Base-by-base conservation (phyloP, 1,140 invertebrate species). In the Chrysomallon squamiferum region DNA sequence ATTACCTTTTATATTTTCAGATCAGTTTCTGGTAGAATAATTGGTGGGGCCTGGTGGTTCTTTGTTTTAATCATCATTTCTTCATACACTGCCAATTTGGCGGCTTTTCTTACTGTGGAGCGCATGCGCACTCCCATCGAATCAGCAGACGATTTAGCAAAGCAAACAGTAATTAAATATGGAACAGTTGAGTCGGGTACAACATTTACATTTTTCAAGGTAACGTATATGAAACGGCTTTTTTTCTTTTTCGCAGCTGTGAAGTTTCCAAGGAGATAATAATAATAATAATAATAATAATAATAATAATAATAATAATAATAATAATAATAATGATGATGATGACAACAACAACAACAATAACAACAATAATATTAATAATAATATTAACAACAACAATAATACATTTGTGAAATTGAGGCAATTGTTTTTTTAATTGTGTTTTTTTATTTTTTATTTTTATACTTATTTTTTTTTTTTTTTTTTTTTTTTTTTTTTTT, bases 11-110 rank as follows among this genome's bases (percentile, higher is more conserved):
- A 54, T 29, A 13, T 35, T 71, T 71, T 41, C 70, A 85, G 83
- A 52, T 86, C 85, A 13, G 67, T 80, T 2, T 83, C 84, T 22
- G 85, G 85, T 9, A 72, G 85, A 22, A 80, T 86, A 29, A 81
- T 84, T 18, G 83, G 84, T n/a, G 79, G 78, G 20, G 80, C 78
- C 4, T 84, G 83, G 82, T 85, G 83, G 83, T 84, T 82, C 62
- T 84, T 84, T 64, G 79, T 82, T 38, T 66, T 85, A 9, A 85
- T 85, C 45, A 75, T 81, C 50, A 84, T 85, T 50, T 84, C 82
- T n/a, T 84, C 83, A n/a, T 85, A 85, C 60, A 85, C 84, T 9
- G 84, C 84, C 43, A 85, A 85, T 63, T 68, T 85, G 54, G 84
- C 82, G 13, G 84, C 84, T 41, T 85, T 85, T 62, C 73, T 85